These are phyloP conservation scores for Cygnus buccinator DNA, from an alignment of 2,113 vertebrate species.

Conservation along the genomic window DNA sequence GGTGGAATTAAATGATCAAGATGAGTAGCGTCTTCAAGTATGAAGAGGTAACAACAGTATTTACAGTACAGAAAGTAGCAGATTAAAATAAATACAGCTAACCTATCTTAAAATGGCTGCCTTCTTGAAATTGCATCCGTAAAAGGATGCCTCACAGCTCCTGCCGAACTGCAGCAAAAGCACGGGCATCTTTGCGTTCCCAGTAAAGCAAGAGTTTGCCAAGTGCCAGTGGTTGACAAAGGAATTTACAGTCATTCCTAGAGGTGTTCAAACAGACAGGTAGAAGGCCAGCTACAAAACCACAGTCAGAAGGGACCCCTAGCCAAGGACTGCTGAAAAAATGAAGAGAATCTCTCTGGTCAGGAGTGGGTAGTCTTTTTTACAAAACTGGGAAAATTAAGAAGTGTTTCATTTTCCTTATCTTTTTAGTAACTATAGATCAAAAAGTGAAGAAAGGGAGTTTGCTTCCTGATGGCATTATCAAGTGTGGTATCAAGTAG, in stretches of 20 bases:
- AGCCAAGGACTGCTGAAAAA: not conserved
- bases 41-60: not conserved
- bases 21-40: not conserved
- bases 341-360: not conserved
- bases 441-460: not conserved
- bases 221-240: slow-evolving; percentile 3
- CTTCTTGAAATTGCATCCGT: not conserved
- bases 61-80: not conserved
- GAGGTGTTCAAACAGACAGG: slow-evolving; percentile 12
- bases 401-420: not conserved
- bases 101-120: not conserved
- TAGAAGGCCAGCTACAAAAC: slow-evolving; percentile 18
- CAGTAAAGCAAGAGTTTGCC: not conserved
- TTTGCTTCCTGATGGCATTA: not conserved
- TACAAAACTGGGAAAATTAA: not conserved
- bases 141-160: not conserved
- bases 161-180: slow-evolving; percentile 12
- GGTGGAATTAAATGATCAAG: not conserved
- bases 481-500: not conserved
- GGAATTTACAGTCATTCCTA: slow-evolving; percentile 13
- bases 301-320: not conserved
- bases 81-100: not conserved
- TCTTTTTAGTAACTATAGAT: not conserved
- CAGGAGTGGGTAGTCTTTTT: not conserved
- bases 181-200: not conserved